These are phyloP conservation scores for Corvus moneduloides DNA, from an alignment of 2,113 vertebrate species.

Conservation along the genomic window DNA sequence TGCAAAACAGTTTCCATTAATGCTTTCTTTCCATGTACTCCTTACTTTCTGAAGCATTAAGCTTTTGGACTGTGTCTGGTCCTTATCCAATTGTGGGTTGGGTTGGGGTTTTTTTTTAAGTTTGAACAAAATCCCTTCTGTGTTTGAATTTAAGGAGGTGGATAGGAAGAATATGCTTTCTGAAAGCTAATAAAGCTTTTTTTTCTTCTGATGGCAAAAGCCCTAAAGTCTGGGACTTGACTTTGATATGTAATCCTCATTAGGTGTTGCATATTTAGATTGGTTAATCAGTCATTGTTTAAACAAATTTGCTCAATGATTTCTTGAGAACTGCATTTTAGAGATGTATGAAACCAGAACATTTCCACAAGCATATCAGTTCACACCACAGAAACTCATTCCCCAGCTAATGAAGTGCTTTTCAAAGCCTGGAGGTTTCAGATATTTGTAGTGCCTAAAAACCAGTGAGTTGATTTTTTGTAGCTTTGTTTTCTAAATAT, in stretches of 20 bases:
- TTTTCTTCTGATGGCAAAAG: background rate
- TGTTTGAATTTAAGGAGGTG: slow-evolving; percentile 1
- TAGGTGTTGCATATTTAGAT: slow-evolving; percentile 8
- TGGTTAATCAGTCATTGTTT: slow-evolving; percentile 6
- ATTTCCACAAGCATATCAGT: background rate
- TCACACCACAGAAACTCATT: background rate
- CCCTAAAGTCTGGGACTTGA: background rate
- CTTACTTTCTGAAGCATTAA: slow-evolving; percentile 19
- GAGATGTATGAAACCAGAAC: background rate
- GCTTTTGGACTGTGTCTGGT: background rate
- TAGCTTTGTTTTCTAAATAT: slow-evolving; percentile 51
- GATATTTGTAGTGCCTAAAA: slow-evolving; percentile 15
- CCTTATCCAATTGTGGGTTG: background rate
- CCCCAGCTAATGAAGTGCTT: slow-evolving; percentile 1
- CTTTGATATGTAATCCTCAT: slow-evolving; percentile 10
- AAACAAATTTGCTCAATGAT: slow-evolving; percentile 1
- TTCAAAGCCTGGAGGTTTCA: slow-evolving; percentile 10
- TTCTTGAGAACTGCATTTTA: background rate
- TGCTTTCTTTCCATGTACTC: slow-evolving; percentile 19
- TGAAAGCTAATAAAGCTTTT: slow-evolving; percentile 1
- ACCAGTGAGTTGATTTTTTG: background rate
- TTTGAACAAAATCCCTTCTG: slow-evolving; percentile 20
- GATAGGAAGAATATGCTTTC: background rate
- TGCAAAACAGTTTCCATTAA: slow-evolving; percentile 35
- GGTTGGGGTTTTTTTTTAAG: background rate